A percentile compares a stretch with the other conserved stretches of the same genome.
phyloP scores from a whole-genome alignment of 1,140 invertebrate genomes.

The Drosophila chauvacae region DNA sequence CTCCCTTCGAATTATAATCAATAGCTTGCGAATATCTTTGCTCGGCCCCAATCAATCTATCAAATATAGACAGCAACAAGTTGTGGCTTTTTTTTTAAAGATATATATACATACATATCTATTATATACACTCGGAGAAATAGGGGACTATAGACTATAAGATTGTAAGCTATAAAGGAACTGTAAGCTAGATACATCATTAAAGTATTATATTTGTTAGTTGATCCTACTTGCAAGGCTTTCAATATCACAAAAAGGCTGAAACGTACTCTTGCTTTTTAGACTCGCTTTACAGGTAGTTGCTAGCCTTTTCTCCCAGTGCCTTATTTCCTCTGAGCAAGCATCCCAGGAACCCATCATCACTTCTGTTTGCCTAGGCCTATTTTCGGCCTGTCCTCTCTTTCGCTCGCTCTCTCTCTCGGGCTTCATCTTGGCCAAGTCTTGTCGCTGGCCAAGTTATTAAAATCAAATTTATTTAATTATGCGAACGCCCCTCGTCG shows the following conservation, averaged over 20 bases:
- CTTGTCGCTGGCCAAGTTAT: slow-evolving; percentile 53
- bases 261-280: not conserved
- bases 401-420: not conserved
- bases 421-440: slow-evolving; percentile 3
- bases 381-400: slow-evolving; percentile 19
- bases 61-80: slow-evolving; percentile 26
- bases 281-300: too few species aligned
- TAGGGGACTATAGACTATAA: too few species aligned
- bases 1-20: slow-evolving; percentile 30
- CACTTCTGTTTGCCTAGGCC: slow-evolving; percentile 26
- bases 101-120: not conserved
- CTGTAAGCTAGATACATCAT: too few species aligned
- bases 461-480: slow-evolving; percentile 77
- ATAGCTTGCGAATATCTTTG: slow-evolving; percentile 26
- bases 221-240: not conserved
- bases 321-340: not conserved
- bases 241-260: not conserved
- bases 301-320: not conserved
- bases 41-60: slow-evolving; percentile 20
- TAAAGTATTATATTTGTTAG: not conserved
- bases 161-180: not conserved
- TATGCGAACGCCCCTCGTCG: slow-evolving; percentile 47
- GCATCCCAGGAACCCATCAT: slow-evolving; percentile 1
- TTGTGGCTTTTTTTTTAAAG: not conserved
- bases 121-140: not conserved